These are phyloP conservation scores for Nebria brevicollis DNA, from an alignment of 2,888 invertebrate genomes.

Conservation along the genomic window DNA sequence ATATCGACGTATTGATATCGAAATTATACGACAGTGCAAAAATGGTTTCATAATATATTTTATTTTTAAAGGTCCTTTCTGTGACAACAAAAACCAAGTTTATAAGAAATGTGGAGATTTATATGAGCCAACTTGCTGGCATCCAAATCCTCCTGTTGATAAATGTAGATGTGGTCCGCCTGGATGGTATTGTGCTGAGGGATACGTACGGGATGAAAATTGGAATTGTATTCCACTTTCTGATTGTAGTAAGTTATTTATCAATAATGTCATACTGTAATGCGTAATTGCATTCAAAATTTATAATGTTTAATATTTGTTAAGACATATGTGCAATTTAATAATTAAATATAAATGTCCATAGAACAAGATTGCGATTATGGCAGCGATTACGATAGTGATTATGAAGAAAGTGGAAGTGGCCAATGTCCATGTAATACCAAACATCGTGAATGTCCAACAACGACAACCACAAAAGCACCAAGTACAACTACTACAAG, in stretches of 20 bases:
- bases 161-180: conserved; percentile 42
- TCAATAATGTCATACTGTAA: not conserved
- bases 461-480: not conserved
- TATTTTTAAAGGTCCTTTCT: conserved; percentile 11
- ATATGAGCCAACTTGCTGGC: conserved; percentile 44
- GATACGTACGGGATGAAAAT: conserved; percentile 55
- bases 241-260: conserved; percentile 33
- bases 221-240: conserved; percentile 49
- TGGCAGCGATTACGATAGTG: conserved; percentile 17
- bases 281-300: not conserved
- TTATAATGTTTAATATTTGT: too few species aligned
- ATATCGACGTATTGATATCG: too few species aligned
- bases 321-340: not conserved
- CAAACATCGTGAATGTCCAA: not conserved
- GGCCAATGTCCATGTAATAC: not conserved
- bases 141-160: conserved; percentile 18
- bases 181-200: conserved; percentile 57
- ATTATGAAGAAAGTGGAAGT: conserved; percentile 29
- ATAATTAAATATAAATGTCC: not conserved
- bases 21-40: not conserved
- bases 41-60: not conserved
- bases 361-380: conserved; percentile 21
- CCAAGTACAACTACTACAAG: conserved; percentile 5
- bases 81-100: conserved; percentile 39
- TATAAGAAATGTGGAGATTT: conserved; percentile 40